Evolutionary conservation across 2,797 vertebrate species (phyloP).

Genomic region (Muscicapa striata): DNA sequence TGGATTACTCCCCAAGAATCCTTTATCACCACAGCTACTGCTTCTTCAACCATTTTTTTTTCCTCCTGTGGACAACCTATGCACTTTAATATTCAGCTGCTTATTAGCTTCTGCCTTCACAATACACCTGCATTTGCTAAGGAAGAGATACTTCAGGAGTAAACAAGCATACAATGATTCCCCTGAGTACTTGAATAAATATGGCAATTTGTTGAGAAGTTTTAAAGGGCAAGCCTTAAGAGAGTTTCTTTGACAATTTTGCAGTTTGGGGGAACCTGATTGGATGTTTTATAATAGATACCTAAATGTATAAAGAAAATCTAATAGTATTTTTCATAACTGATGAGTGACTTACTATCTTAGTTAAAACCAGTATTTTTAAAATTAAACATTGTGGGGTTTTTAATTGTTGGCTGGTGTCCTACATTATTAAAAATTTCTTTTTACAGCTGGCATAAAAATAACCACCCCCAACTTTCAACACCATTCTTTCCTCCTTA

Average conservation of each 20-base stretch:
- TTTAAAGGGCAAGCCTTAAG: conserved; percentile 23
- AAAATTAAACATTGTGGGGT: conserved; percentile 59
- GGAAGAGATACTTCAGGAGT: conserved; percentile 11
- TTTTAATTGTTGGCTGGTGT: conserved; percentile 26
- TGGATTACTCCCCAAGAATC: neutral
- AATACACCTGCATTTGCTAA: conserved; percentile 10
- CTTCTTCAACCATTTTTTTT: conserved; percentile 21
- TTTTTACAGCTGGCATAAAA: neutral
- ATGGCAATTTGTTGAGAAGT: neutral
- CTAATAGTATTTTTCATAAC: conserved; percentile 59
- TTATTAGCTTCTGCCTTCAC: conserved; percentile 52
- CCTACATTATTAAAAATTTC: conserved; percentile 38
- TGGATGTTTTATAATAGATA: conserved; percentile 44
- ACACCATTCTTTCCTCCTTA: neutral
- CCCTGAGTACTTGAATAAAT: conserved; percentile 9
- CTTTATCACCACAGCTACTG: neutral
- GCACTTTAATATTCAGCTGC: conserved; percentile 48
- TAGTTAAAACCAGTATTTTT: conserved; percentile 55
- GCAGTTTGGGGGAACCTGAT: neutral
- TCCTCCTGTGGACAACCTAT: conserved; percentile 8
- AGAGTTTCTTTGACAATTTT: conserved; percentile 21
- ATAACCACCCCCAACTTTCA: neutral
- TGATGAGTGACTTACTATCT: conserved; percentile 30
- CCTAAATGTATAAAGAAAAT: conserved; percentile 39
- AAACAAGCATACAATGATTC: neutral